phyloP scores from a whole-genome alignment of 2,888 invertebrate species.

The Lapara coniferarum region DNA sequence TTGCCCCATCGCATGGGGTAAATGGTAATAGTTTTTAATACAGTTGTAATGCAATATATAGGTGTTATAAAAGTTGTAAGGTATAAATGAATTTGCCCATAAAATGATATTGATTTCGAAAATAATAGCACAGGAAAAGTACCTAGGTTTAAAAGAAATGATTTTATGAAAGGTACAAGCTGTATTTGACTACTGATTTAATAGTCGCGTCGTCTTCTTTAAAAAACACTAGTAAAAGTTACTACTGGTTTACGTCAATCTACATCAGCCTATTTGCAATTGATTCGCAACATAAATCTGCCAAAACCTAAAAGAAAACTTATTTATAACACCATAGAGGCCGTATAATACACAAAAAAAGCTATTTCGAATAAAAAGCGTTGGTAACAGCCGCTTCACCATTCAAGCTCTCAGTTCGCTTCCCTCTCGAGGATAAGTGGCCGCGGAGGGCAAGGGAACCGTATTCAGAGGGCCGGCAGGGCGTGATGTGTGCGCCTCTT shows the following conservation, averaged over 20 bases:
- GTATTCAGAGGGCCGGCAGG: conserved; percentile 46
- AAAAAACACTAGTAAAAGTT: no score
- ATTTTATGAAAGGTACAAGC: no score
- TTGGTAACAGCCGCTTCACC: conserved; percentile 29
- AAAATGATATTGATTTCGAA: no score
- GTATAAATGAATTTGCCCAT: no score
- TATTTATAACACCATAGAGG: neutral
- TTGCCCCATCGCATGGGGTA: neutral
- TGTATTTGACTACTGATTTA: no score
- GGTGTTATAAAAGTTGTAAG: no score
- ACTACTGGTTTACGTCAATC: no score
- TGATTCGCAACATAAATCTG: neutral
- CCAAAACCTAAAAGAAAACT: neutral
- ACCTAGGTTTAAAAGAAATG: no score
- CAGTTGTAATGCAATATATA: neutral
- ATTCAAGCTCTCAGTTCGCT: conserved; percentile 17
- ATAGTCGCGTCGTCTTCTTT: no score
- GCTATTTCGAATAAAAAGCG: conserved; percentile 1
- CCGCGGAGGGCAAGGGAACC: conserved; percentile 44
- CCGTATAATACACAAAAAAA: neutral
- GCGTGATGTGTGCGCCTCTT: conserved; percentile 46
- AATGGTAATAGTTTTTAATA: neutral
- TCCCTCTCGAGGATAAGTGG: conserved; percentile 32
- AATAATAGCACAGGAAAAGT: no score
- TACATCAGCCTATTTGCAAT: no score